Conservation (phyloP, 2,888 invertebrate genomes). For the Lepidochrysops patricia region DNA sequence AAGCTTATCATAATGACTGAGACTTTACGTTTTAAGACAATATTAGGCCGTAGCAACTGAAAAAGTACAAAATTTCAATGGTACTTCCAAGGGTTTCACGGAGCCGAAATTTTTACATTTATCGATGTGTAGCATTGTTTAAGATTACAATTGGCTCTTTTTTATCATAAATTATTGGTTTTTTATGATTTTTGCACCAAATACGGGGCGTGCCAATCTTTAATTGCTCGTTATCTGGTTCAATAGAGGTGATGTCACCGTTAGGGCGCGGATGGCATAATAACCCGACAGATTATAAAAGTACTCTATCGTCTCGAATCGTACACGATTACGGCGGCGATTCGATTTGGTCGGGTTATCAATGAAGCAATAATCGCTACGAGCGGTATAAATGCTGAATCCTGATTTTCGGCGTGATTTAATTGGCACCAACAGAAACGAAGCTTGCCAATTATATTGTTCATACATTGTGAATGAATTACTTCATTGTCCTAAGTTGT, state of each 20-base stretch:
- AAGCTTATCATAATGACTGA: conserved; percentile 28
- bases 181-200: conserved; percentile 10
- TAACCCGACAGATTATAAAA: conserved; percentile 38
- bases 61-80: conserved; percentile 21
- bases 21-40: conserved; percentile 31
- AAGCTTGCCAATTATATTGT: not conserved
- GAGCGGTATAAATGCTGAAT: conserved; percentile 1
- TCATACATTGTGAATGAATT: not conserved
- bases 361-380: not conserved
- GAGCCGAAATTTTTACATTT: conserved; percentile 13
- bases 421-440: conserved; percentile 2
- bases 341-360: not conserved
- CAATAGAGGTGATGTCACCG: conserved; percentile 61
- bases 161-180: not conserved
- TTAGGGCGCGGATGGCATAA: conserved; percentile 43
- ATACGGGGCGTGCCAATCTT: conserved; percentile 53
- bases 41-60: conserved; percentile 22
- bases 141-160: not conserved
- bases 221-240: conserved; percentile 56
- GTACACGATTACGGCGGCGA: conserved; percentile 3
- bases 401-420: conserved; percentile 5
- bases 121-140: not conserved
- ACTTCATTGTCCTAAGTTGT: too few species aligned
- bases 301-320: conserved; percentile 6
- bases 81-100: conserved; percentile 21